These are phyloP conservation scores for Ostrea edulis DNA, from an alignment of 1,140 invertebrate genomes.

Conservation along the genomic window DNA sequence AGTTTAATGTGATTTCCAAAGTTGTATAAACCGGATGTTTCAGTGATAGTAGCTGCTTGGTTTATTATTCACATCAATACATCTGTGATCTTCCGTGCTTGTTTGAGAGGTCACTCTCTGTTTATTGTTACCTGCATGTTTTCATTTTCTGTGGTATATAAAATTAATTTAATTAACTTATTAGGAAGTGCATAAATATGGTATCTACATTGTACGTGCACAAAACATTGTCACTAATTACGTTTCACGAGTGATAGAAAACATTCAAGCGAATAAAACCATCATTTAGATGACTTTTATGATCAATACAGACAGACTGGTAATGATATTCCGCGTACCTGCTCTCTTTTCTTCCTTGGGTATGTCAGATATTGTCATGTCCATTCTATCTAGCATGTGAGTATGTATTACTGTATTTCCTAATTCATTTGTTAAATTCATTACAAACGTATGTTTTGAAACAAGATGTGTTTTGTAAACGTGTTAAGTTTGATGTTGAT, in stretches of 20 bases:
- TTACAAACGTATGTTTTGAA: no score
- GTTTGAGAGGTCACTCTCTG: not conserved
- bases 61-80: not conserved
- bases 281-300: not conserved
- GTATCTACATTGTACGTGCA: not conserved
- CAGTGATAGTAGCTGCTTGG: not conserved
- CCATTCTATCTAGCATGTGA: not conserved
- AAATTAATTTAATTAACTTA: not conserved
- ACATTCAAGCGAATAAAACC: not conserved
- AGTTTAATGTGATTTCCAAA: no score
- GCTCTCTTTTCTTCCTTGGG: not conserved
- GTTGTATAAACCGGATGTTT: no score
- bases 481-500: no score
- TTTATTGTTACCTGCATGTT: not conserved
- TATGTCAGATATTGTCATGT: not conserved
- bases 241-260: not conserved
- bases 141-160: not conserved
- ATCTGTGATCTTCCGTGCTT: not conserved
- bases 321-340: not conserved
- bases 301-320: not conserved
- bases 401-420: no score
- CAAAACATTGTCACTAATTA: not conserved
- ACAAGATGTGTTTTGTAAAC: no score
- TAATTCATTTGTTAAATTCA: no score
- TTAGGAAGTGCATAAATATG: conserved; percentile 11